Evolutionary conservation across 1,140 invertebrate species (phyloP).

Genomic region (Copidosoma floridanum): DNA sequence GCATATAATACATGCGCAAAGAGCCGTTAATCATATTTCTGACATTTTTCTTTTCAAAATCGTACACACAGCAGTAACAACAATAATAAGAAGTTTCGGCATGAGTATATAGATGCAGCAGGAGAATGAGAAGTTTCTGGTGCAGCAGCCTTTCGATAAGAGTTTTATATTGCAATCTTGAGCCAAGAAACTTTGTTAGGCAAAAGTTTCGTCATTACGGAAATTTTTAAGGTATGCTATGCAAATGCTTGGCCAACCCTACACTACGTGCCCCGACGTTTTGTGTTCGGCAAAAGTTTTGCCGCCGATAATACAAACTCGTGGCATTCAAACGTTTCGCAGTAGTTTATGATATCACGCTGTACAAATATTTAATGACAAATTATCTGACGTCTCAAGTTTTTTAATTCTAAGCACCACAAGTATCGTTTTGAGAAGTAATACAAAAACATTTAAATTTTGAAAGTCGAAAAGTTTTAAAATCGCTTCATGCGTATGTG

Average conservation of each 20-base stretch:
- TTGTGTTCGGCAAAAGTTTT: neutral
- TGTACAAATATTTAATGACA: too few relatives aligned
- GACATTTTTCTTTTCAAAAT: neutral
- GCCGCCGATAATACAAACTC: neutral
- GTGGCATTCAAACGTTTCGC: neutral
- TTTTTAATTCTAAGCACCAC: too few relatives aligned
- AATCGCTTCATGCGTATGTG: too few relatives aligned
- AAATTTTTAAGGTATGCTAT: neutral
- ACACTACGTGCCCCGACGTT: neutral
- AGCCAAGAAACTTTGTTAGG: conserved; percentile 1
- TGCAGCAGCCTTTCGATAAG: conserved; percentile 28
- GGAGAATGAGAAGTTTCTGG: neutral
- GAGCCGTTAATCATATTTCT: neutral
- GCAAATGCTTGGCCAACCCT: neutral
- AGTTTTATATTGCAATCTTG: neutral
- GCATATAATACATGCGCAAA: too few relatives aligned
- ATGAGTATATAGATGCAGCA: too few relatives aligned
- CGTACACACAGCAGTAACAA: too few relatives aligned
- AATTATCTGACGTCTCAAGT: too few relatives aligned
- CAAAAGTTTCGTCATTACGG: conserved; percentile 6
- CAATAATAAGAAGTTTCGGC: too few relatives aligned
- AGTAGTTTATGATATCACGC: neutral
- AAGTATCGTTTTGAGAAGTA: too few relatives aligned
- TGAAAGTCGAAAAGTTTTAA: too few relatives aligned
- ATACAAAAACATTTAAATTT: too few relatives aligned